These are phyloP conservation scores for Tolmerus cingulatus DNA, from an alignment of 2,888 invertebrate genomes.

Conservation along the genomic window DNA sequence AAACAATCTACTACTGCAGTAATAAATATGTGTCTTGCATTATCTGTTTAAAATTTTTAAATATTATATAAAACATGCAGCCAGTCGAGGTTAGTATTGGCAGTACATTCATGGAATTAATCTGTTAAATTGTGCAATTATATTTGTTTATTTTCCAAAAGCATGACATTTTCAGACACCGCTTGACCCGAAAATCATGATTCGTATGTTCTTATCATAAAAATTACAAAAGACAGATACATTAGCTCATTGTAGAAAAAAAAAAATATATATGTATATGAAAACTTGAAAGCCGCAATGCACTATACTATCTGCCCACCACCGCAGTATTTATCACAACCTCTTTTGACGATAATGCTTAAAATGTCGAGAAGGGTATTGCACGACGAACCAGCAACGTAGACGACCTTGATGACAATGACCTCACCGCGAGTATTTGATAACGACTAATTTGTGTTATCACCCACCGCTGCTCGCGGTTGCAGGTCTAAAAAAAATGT, in stretches of 20 bases:
- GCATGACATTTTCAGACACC: neutral
- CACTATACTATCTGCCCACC: neutral
- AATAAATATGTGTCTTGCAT: neutral
- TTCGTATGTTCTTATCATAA: neutral
- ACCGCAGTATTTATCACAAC: neutral
- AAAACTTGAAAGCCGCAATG: neutral
- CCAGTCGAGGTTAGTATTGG: neutral
- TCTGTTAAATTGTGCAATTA: neutral
- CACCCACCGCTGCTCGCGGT: neutral
- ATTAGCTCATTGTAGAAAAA: neutral
- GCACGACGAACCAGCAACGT: neutral
- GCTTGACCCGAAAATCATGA: neutral
- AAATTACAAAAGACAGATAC: neutral
- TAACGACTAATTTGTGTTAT: neutral
- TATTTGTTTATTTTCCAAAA: neutral
- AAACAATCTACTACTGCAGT: too few relatives aligned
- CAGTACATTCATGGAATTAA: neutral
- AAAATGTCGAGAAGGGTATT: neutral
- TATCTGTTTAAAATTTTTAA: neutral
- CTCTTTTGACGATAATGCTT: neutral
- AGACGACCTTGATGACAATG: constrained; percentile 40
- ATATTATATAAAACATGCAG: neutral
- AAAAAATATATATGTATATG: neutral
- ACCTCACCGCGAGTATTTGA: constrained; percentile 8
- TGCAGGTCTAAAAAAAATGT: neutral